Percentiles rank a stretch among this genome's conserved stretches.
phyloP scores from a whole-genome alignment of 2,113 vertebrate species.

The Oryzias curvinotus region DNA sequence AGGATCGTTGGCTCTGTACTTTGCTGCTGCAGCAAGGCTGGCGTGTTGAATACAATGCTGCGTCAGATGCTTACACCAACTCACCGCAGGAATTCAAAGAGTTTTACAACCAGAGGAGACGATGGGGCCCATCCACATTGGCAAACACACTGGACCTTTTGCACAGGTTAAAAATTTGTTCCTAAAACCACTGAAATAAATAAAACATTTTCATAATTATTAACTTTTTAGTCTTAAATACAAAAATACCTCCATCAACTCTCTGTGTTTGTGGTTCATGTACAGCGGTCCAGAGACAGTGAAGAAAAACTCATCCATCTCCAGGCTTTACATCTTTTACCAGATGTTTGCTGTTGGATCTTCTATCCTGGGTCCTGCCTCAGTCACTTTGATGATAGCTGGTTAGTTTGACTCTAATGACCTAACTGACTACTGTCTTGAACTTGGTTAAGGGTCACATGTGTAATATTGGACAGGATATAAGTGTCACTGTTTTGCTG shows the following conservation, averaged over 20 bases:
- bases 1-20: constrained; percentile 85
- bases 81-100: constrained; percentile 83
- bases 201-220: neutral
- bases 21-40: constrained; percentile 82
- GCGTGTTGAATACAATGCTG: constrained; percentile 84
- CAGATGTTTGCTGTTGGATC: constrained; percentile 81
- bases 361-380: constrained; percentile 82
- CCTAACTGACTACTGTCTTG: no score
- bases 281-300: constrained; percentile 70
- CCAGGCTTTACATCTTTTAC: constrained; percentile 79
- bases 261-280: constrained; percentile 8
- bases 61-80: constrained; percentile 83
- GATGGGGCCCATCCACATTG: constrained; percentile 83
- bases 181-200: neutral
- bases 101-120: constrained; percentile 83
- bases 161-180: constrained; percentile 55
- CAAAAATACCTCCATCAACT: neutral
- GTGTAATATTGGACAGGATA: no score
- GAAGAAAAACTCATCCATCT: constrained; percentile 80
- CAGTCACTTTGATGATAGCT: constrained; percentile 83
- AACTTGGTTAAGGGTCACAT: no score
- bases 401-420: constrained; percentile 38
- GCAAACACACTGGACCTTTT: constrained; percentile 82
- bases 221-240: neutral
- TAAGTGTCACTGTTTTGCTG: no score